Conservation (phyloP, 2,888 invertebrate species). For the Caenorhabditis sp. region DNA sequence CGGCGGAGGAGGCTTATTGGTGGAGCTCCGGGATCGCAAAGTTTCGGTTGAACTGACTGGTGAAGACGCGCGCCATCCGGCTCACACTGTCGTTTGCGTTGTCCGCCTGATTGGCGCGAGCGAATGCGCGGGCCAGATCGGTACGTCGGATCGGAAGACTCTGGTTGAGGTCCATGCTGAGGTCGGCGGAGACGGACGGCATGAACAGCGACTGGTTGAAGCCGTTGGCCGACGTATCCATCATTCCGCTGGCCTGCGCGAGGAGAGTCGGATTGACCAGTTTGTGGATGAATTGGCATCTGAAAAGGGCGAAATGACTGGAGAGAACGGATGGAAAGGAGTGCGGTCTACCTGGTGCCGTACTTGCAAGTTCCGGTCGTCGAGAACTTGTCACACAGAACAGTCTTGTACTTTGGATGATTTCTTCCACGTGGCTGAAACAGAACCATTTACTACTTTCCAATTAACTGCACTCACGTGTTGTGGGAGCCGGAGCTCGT, state of each 20-base stretch:
- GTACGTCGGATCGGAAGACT: conserved; percentile 30
- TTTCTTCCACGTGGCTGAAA: conserved; percentile 67
- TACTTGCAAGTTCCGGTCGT: conserved; percentile 62
- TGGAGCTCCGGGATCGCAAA: no score
- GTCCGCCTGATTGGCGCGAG: conserved; percentile 15
- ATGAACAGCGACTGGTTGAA: conserved; percentile 40
- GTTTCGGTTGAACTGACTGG: conserved; percentile 16
- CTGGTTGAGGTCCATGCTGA: conserved; percentile 39
- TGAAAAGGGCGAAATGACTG: background rate
- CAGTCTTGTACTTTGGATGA: conserved; percentile 72
- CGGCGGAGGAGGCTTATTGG: background rate
- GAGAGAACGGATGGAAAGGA: background rate
- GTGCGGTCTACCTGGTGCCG: conserved; percentile 34
- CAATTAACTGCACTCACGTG: conserved; percentile 56
- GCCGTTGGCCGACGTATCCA: background rate
- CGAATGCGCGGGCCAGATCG: conserved; percentile 47
- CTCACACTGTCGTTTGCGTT: conserved; percentile 7
- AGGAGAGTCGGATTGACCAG: conserved; percentile 29
- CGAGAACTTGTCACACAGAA: conserved; percentile 69
- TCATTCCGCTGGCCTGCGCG: conserved; percentile 22
- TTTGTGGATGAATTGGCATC: conserved; percentile 66
- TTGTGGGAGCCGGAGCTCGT: conserved; percentile 62
- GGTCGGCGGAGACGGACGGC: conserved; percentile 16
- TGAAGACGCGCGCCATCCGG: conserved; percentile 11
- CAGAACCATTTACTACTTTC: background rate